These are phyloP conservation scores for Anguilla pacifica DNA, from an alignment of 2,797 vertebrate species.

Conservation along the genomic window DNA sequence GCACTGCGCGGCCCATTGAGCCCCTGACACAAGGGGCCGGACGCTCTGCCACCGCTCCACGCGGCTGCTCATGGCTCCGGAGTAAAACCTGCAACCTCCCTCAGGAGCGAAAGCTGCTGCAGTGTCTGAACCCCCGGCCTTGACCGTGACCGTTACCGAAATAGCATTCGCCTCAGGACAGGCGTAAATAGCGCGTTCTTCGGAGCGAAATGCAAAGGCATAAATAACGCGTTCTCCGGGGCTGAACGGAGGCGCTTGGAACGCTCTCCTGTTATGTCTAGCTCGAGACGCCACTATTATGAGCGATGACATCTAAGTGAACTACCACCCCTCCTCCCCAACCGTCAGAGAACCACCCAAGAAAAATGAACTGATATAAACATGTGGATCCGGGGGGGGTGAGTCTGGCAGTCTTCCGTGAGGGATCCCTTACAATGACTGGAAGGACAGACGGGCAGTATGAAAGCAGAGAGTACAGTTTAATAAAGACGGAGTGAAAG, in stretches of 20 bases:
- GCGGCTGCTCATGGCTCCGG: neutral
- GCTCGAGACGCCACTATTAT: neutral
- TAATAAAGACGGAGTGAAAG: neutral
- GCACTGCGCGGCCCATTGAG: neutral
- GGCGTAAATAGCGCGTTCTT: neutral
- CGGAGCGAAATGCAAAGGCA: neutral
- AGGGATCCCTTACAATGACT: neutral
- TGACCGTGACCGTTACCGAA: neutral
- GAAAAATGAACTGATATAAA: neutral
- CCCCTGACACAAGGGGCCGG: neutral
- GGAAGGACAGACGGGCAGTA: neutral
- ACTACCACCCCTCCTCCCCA: neutral
- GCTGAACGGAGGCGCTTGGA: neutral
- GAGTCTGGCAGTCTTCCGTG: neutral
- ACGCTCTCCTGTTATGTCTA: neutral
- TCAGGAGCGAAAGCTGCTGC: neutral
- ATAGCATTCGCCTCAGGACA: neutral
- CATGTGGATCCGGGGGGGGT: neutral
- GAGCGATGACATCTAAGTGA: constrained; percentile 2
- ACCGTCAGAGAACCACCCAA: neutral
- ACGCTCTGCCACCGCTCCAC: neutral
- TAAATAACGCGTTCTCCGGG: neutral
- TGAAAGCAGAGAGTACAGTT: neutral
- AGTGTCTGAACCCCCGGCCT: neutral
- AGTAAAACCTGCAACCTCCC: neutral